Conservation (phyloP, 2,797 vertebrate genomes). For the Scolopax bukidnonensis region DNA sequence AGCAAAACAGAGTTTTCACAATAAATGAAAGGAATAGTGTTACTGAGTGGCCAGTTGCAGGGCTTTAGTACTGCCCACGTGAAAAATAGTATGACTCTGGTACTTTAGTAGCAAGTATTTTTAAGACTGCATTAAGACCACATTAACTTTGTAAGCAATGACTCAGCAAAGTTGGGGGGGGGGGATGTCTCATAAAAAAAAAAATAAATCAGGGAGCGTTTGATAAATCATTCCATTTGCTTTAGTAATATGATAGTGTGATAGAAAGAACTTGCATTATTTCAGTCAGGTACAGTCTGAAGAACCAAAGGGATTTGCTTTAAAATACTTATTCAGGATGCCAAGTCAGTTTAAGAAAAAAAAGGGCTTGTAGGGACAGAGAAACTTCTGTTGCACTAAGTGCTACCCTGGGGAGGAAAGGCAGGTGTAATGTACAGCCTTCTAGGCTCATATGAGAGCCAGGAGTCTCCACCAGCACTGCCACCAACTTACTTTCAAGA, state of each 20-base stretch:
- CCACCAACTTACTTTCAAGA: background rate
- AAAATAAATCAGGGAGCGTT: background rate
- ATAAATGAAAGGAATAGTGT: constrained; percentile 57
- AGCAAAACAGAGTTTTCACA: constrained; percentile 75
- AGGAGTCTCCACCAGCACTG: background rate
- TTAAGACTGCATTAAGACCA: constrained; percentile 9
- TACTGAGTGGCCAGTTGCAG: background rate
- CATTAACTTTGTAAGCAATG: background rate
- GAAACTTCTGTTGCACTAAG: background rate
- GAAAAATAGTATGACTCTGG: constrained; percentile 42
- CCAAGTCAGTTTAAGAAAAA: background rate
- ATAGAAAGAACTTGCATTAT: background rate
- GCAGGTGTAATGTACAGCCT: background rate
- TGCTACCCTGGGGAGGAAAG: background rate
- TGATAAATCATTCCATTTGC: background rate
- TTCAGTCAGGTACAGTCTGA: background rate
- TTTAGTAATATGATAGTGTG: background rate
- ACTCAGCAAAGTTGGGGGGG: constrained; percentile 21
- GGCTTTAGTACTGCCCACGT: constrained; percentile 34
- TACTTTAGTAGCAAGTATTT: background rate
- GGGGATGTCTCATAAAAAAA: background rate
- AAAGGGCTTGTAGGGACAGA: background rate
- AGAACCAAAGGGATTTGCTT: constrained; percentile 6
- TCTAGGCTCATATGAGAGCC: rapidly evolving
- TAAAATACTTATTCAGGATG: background rate